Base-by-base conservation (phyloP, 2,888 invertebrate genomes). In the Orthosia cruda region DNA sequence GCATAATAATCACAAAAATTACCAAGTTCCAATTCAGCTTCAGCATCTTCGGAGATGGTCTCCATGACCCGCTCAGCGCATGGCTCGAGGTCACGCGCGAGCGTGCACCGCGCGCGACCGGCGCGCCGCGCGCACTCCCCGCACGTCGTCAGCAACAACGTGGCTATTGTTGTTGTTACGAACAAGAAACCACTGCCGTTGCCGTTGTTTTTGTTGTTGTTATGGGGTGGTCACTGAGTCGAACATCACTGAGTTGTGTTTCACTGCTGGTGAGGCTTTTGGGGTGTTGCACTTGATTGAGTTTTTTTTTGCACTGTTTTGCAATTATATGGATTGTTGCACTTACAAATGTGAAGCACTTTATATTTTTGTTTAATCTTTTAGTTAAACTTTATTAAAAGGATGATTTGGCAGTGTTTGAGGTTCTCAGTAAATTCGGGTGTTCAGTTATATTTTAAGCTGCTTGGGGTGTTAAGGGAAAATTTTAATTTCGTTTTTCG, bases 11-110 rank as follows among this genome's bases (percentile, higher is more conserved):
- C 2, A n/a, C 49, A n/a, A 18, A 78, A 92, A 91, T 97, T 97
- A 98, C 98, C 97, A 93, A 97, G 97, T 95, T 98, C 97, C 93
- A 97, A 97, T 88, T 98, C 97, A 84, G 97, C 97, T 91, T 98
- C 98, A 83, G 97, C 97, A 93, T 98, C 97, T 94, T 98, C 97
- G 82, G 97, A 97, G 93, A 98, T 97, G 88, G 97, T 97, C 97
- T 98, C 97, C 97, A 98, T 98, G 92, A 92, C 93, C 87, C 92
- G 91, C 20, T 94, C 94, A 91, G 93, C 87, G 92, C 95, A 95
- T 95, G 94, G 89, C 89, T 94, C 95, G 63, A 89, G 89, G 64
- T 92, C 94, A 92, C 94, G 94, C 92, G 93, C 92, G 90, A 92
- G 93, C 91, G 94, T 89, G 91, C 92, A 84, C 62, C 94, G 93